Evolutionary conservation across 2,113 vertebrate genomes (phyloP).

Genomic region (Cebus imitator): DNA sequence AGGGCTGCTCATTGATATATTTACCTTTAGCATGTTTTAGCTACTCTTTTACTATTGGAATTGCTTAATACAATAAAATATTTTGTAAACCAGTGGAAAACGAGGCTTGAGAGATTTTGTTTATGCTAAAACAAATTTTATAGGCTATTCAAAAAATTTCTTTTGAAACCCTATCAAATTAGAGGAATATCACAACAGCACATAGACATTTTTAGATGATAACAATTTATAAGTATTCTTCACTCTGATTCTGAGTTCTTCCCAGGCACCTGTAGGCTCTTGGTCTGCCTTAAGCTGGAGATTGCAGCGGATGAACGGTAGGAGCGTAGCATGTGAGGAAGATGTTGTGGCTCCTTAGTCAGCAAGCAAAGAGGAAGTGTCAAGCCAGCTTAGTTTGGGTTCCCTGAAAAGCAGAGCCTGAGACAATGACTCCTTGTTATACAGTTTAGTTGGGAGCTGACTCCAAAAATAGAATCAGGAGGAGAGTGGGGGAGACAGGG

Average conservation of each 20-base stretch:
- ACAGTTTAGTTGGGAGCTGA: neutral
- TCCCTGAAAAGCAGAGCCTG: neutral
- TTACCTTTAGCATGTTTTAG: neutral
- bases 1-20: neutral
- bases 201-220: accelerated
- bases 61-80: neutral
- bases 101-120: neutral
- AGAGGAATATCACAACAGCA: accelerated
- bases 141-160: neutral
- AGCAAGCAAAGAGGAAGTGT: accelerated
- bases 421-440: neutral
- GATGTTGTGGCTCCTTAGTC: accelerated
- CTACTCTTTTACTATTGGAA: neutral
- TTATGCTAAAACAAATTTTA: neutral
- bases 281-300: neutral
- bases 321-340: neutral
- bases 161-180: neutral
- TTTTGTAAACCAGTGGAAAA: neutral
- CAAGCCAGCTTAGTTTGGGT: too few species aligned
- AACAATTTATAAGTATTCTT: too few species aligned
- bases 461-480: neutral
- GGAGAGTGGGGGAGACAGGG: neutral
- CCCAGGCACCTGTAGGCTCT: neutral
- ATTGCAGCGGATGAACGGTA: accelerated
- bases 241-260: too few species aligned